Evolutionary conservation across 2,113 vertebrate species (phyloP).

Genomic region (Asarcornis scutulata): DNA sequence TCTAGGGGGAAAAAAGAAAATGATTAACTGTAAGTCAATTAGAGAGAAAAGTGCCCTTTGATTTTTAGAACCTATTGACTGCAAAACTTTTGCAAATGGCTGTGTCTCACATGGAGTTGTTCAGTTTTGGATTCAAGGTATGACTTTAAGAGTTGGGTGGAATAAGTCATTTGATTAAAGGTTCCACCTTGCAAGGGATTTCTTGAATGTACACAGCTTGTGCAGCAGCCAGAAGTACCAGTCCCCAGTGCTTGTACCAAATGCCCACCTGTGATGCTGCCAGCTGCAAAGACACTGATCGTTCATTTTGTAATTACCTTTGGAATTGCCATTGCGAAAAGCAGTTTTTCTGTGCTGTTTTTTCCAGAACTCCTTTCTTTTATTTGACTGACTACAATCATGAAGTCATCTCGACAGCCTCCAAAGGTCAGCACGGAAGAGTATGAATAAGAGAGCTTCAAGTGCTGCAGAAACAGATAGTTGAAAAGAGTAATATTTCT

Average conservation of each 20-base stretch:
- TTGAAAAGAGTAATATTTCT: conserved; percentile 22
- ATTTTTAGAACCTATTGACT: not conserved
- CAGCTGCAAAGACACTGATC: not conserved
- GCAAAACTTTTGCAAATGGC: not conserved
- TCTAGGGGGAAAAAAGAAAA: conserved; percentile 74
- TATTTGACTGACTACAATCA: conserved; percentile 86
- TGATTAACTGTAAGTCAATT: not conserved
- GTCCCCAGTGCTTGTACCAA: not conserved
- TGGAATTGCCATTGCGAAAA: conserved; percentile 85
- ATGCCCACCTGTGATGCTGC: not conserved
- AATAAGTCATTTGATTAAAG: not conserved
- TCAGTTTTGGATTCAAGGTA: not conserved
- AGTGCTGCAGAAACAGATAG: conserved; percentile 76
- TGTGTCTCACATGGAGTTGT: not conserved
- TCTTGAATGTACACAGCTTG: not conserved
- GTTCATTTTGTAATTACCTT: conserved; percentile 77
- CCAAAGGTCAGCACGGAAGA: conserved; percentile 88
- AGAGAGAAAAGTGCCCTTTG: conserved; percentile 43
- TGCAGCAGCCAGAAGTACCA: not conserved
- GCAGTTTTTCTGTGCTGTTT: conserved; percentile 84
- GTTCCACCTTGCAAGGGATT: not conserved
- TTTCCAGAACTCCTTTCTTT: conserved; percentile 81
- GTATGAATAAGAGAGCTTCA: conserved; percentile 81
- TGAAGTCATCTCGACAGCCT: conserved; percentile 88
- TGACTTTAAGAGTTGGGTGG: not conserved